Conservation (phyloP, 2,797 vertebrate species). For the Platyrinchus mystaceus region DNA sequence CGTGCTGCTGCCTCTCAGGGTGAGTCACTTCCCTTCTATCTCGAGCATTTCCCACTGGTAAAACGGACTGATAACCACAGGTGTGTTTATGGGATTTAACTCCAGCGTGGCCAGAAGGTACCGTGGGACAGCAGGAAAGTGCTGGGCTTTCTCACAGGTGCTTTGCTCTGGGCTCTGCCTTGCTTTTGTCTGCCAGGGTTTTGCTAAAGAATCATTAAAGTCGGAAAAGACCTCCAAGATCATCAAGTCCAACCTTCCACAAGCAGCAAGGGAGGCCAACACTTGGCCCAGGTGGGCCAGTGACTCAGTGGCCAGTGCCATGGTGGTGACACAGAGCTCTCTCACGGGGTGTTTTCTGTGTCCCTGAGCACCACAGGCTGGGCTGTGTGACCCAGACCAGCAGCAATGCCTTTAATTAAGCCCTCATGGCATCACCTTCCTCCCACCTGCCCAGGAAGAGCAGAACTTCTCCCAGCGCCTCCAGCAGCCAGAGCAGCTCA, state of each 20-base stretch:
- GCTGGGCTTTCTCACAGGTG: accelerated
- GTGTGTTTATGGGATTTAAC: background rate
- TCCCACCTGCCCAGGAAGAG: background rate
- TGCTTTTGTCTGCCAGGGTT: background rate
- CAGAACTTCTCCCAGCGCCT: background rate
- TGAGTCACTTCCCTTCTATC: conserved; percentile 46
- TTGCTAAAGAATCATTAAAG: background rate
- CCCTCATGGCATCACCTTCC: background rate
- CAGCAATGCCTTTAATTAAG: background rate
- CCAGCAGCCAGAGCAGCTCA: background rate
- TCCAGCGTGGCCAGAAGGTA: background rate
- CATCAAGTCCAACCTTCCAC: background rate
- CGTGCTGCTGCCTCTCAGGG: background rate
- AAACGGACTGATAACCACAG: background rate
- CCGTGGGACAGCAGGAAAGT: background rate
- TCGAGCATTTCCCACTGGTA: background rate
- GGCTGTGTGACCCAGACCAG: background rate
- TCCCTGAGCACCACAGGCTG: background rate
- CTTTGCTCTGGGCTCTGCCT: background rate
- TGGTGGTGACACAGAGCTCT: background rate
- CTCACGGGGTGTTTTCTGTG: background rate
- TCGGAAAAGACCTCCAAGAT: no score
- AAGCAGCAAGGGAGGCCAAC: background rate
- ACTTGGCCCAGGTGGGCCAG: background rate
- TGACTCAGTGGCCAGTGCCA: background rate